These are phyloP conservation scores for Acanthosepion esculentum DNA, from an alignment of 2,888 invertebrate species.

Conservation along the genomic window DNA sequence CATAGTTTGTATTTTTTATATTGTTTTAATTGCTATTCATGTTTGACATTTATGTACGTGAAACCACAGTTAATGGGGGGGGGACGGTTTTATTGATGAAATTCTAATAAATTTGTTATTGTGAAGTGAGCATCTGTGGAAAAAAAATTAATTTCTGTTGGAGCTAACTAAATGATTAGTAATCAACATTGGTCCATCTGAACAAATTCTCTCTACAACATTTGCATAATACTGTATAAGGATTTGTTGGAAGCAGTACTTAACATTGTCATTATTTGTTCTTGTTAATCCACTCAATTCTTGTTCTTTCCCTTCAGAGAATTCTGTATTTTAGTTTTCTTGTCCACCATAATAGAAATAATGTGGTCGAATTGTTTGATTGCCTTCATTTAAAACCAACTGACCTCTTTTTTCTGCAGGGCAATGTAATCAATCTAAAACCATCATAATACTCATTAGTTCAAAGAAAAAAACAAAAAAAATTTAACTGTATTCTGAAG, in stretches of 20 bases:
- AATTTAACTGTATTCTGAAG: background rate
- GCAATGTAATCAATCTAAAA: too few species aligned
- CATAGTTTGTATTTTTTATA: background rate
- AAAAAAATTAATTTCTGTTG: background rate
- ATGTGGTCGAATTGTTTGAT: conserved; percentile 11
- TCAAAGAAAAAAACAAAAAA: too few species aligned
- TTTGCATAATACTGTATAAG: background rate
- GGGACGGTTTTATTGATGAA: too few species aligned
- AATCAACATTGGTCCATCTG: too few species aligned
- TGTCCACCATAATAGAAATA: background rate
- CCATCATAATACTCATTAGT: background rate
- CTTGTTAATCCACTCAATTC: conserved; percentile 1
- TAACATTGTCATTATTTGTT: background rate
- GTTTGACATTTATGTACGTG: too few species aligned
- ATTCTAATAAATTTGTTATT: background rate
- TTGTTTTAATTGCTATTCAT: background rate
- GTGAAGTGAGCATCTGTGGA: background rate
- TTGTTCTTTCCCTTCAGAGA: background rate
- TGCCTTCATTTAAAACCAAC: background rate
- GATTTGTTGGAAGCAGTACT: background rate
- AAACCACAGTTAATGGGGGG: too few species aligned
- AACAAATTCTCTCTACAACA: background rate
- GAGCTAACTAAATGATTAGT: too few species aligned
- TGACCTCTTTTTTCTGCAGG: background rate
- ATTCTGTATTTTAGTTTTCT: background rate